These are phyloP conservation scores for Apistogramma diplotaenia DNA, from an alignment of 2,113 vertebrate genomes.

Conservation along the genomic window DNA sequence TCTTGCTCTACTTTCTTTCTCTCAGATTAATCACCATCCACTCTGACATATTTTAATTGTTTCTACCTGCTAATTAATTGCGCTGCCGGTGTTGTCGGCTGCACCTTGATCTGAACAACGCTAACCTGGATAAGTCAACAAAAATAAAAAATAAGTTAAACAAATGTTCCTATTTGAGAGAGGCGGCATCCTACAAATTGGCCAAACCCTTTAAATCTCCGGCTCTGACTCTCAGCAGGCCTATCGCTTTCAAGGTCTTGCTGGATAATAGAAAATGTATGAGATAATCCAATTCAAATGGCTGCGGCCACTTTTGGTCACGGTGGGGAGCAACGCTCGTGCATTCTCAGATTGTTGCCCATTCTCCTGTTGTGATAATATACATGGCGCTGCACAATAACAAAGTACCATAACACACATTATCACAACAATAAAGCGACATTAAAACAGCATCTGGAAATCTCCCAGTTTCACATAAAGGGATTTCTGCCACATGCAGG, in stretches of 20 bases:
- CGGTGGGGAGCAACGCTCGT: slow-evolving; percentile 14
- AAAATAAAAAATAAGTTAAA: slow-evolving; percentile 24
- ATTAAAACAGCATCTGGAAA: slow-evolving; percentile 50
- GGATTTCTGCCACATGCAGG: slow-evolving; percentile 49
- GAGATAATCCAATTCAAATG: slow-evolving; percentile 71
- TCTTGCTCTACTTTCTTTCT: slow-evolving; percentile 28
- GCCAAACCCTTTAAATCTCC: slow-evolving; percentile 26
- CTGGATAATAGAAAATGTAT: slow-evolving; percentile 68
- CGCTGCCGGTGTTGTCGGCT: background rate
- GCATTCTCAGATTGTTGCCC: slow-evolving; percentile 13
- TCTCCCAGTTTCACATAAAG: slow-evolving; percentile 43
- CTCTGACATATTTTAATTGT: slow-evolving; percentile 12
- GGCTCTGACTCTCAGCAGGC: slow-evolving; percentile 38
- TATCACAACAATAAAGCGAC: slow-evolving; percentile 50
- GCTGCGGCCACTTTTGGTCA: slow-evolving; percentile 55
- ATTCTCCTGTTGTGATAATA: slow-evolving; percentile 38
- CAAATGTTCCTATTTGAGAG: slow-evolving; percentile 10
- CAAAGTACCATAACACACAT: slow-evolving; percentile 48
- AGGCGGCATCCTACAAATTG: slow-evolving; percentile 35
- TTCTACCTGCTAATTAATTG: slow-evolving; percentile 38
- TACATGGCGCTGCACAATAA: slow-evolving; percentile 20
- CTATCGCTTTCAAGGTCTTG: slow-evolving; percentile 59
- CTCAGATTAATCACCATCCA: slow-evolving; percentile 18
- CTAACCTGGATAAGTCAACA: slow-evolving; percentile 34
- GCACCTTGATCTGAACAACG: slow-evolving; percentile 12